Evolutionary conservation across 2,797 vertebrate genomes (phyloP).

Genomic region (Amblyraja radiata): DNA sequence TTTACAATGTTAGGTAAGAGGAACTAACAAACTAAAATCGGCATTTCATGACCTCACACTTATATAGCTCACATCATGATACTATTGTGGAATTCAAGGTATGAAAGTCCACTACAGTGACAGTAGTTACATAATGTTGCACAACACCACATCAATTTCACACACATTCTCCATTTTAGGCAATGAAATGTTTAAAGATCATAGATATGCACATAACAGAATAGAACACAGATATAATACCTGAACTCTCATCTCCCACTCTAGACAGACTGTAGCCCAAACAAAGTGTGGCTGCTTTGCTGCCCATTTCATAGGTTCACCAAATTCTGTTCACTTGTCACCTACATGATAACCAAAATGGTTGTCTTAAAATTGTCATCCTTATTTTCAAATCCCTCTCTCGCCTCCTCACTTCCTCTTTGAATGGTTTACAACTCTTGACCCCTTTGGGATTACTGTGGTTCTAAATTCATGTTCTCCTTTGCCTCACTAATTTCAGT

Average conservation of each 20-base stretch:
- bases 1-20: neutral
- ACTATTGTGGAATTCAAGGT: neutral
- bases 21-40: neutral
- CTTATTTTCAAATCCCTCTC: neutral
- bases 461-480: neutral
- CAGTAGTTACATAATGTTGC: neutral
- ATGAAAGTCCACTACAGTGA: neutral
- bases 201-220: neutral
- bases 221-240: neutral
- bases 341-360: neutral
- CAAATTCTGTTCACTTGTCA: neutral
- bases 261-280: neutral
- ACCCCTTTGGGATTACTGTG: neutral
- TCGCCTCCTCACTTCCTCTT: neutral
- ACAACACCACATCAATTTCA: neutral
- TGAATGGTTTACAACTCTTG: neutral
- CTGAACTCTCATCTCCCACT: neutral
- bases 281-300: neutral
- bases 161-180: neutral
- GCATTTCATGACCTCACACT: neutral
- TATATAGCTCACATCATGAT: neutral
- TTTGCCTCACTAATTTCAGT: too few species aligned
- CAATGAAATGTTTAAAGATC: neutral
- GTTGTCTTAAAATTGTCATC: too few species aligned
- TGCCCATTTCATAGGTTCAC: neutral